A percentile compares a stretch with the other conserved stretches of the same genome.
Evolutionary conservation across 2,113 vertebrate species (phyloP).

Genomic region (Gambusia affinis): DNA sequence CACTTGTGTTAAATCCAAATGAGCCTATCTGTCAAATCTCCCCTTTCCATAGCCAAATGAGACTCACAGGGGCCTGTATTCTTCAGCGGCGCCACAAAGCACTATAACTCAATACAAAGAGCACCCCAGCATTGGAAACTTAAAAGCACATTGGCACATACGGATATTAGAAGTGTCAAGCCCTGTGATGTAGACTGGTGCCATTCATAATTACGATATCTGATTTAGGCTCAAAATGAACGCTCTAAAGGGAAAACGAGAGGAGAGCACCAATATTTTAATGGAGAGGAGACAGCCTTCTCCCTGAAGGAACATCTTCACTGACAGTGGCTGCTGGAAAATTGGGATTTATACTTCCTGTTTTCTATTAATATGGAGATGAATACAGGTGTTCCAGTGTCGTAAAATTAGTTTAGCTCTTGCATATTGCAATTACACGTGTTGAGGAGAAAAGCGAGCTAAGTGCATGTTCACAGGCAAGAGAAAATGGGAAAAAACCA

Average conservation of each 20-base stretch:
- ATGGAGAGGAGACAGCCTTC: constrained; percentile 75
- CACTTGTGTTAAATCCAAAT: constrained; percentile 62
- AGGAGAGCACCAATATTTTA: constrained; percentile 78
- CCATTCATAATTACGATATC: constrained; percentile 83
- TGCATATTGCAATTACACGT: constrained; percentile 83
- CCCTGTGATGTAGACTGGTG: constrained; percentile 74
- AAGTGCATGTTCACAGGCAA: constrained; percentile 53
- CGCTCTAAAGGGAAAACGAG: constrained; percentile 55
- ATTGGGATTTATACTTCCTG: constrained; percentile 85
- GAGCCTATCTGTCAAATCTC: constrained; percentile 67
- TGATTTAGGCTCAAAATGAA: constrained; percentile 72
- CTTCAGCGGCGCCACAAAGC: constrained; percentile 28
- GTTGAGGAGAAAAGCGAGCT: constrained; percentile 59
- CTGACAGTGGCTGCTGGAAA: constrained; percentile 81
- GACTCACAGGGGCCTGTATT: constrained; percentile 64
- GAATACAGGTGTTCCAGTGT: constrained; percentile 82
- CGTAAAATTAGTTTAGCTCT: constrained; percentile 84
- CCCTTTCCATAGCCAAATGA: constrained; percentile 67
- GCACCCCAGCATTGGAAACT: constrained; percentile 69
- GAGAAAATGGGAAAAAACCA: constrained; percentile 65
- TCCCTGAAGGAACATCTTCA: constrained; percentile 82
- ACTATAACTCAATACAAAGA: constrained; percentile 75
- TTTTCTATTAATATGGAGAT: constrained; percentile 87
- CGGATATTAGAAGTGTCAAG: constrained; percentile 80
- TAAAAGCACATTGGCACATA: constrained; percentile 76